A percentile compares a stretch with the other conserved stretches of the same genome.
Conservation (phyloP, 2,888 invertebrate species). For the Hartigia nigra region DNA sequence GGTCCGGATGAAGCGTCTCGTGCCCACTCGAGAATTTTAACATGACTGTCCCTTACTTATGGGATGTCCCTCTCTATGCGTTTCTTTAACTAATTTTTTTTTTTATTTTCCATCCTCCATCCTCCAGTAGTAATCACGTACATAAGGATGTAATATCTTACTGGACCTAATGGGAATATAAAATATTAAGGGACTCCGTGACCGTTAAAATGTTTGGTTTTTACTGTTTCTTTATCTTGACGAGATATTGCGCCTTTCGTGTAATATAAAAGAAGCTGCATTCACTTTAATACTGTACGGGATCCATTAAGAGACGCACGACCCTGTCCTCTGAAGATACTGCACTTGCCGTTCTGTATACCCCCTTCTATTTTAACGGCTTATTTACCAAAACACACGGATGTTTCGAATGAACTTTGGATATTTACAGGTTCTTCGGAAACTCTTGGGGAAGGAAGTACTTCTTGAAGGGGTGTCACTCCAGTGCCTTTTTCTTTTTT, state of each 20-base stretch:
- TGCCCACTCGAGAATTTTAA: background rate
- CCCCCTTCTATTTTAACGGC: slow-evolving; percentile 24
- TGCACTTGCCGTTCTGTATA: slow-evolving; percentile 15
- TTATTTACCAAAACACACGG: slow-evolving; percentile 24
- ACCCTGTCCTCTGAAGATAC: slow-evolving; percentile 7
- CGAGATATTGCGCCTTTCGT: background rate
- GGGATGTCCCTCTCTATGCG: background rate
- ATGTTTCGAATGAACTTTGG: slow-evolving; percentile 21
- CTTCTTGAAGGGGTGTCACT: background rate
- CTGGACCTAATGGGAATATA: background rate
- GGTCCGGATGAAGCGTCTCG: background rate
- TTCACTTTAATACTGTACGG: background rate
- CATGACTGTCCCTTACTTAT: background rate
- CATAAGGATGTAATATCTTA: background rate
- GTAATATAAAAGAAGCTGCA: background rate
- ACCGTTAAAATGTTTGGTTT: background rate
- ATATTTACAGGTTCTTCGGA: slow-evolving; percentile 21
- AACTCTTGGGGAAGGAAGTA: slow-evolving; percentile 1
- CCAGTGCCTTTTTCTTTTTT: background rate
- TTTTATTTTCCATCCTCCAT: background rate
- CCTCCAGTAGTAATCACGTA: background rate
- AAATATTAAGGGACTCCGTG: background rate
- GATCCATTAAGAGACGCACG: slow-evolving; percentile 11
- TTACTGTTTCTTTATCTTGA: background rate
- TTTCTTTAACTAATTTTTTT: background rate